Evolutionary conservation across 2,113 vertebrate genomes (phyloP), one percentile per base, ranked within the genome.

Genomic region (Pipa parva): DNA sequence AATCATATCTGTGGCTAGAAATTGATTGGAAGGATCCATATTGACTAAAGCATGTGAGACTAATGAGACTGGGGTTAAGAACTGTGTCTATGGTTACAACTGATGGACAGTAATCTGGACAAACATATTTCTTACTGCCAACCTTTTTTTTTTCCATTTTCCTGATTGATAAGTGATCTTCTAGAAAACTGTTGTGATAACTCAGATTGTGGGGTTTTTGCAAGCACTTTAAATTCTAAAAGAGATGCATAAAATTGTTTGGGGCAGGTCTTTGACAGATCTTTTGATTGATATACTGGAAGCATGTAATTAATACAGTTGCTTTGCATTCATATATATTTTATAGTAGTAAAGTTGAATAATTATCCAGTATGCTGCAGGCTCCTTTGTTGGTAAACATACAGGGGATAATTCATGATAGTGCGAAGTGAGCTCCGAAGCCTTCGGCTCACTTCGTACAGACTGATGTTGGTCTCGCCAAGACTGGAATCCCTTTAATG

Each of bases 1-100:
- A 85, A 86, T 87, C 85, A 86, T 89, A 89, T 89, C 88, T 90
- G 82, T 82, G 77, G 86, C 79, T 68, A 79, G 78, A 88, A 89
- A 90, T 79, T 85, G 84, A 90, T 87, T 80, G 75, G 86, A 81
- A 81, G 81, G 87, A 86, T 86, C 85, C 76, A 86, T 86, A 89
- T 87, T 89, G 87, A 90, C 85, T 87, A 84, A 86, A 81, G 85
- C 82, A 84, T 74, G 78, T 75, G 79, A 83, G 79, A 86, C 83
- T 85, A 86, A 90, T 85, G 82, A 88, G 81, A 86, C 77, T 84
- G 82, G 85, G 80, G 81, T 84, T 81, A 87, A 80, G 74, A 74
- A 84, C 74, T 81, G 85, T 77, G 80, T 78, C 54, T 78, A 77
- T 79, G 75, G 81, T 81, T 86, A 83, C 69, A 46, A 75, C 69